Base-by-base conservation (phyloP, 2,113 vertebrate genomes). In the Xiphias gladius region DNA sequence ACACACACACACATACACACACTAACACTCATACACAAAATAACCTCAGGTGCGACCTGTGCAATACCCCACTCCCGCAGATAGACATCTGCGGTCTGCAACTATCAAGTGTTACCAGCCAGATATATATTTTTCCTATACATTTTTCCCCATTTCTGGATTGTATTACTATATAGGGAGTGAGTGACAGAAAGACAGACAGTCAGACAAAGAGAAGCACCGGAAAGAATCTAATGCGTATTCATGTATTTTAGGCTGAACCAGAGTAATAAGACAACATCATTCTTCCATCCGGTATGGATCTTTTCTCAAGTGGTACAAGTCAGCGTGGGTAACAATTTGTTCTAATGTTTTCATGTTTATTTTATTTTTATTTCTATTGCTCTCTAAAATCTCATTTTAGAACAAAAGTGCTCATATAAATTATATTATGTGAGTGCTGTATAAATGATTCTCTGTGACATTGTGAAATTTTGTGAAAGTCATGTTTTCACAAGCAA, bases 21-120 rank as follows among this genome's bases (percentile, higher is more conserved):
- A 76, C 54, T 65, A 68, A 43, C 58, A 61, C 35, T n/a, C 58
- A 64, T 9, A 59, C 41, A 81, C 68, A 59, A 35, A 69, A 68
- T 35, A 81, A 82, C 88, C 90, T 89, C 88, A 91, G 91, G 92
- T 91, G 85, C 83, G 85, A 86, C 79, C 80, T 78, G 62, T 87
- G 48, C 82, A 91, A 86, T 84, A 81, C 74, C 54, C 86, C 82
- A 88, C 91, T 91, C 68, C 71, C 77, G 32, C 82, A 82, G 92
- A 95, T 93, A 91, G 77, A 58, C 64, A 77, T 86, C 69, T 81
- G 62, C 73, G 17, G 35, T 75, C 70, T 69, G 50, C 58, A 79
- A 39, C 64, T 80, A 73, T 89, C 62, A 74, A 87, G 66, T 69
- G 35, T 71, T 70, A 62, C 37, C 43, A 63, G 19, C 41, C 26